Percentiles rank a stretch among this genome's conserved stretches.
These are phyloP conservation scores for Dinomys branickii DNA, from an alignment of 2,113 vertebrate species.

Conservation along the genomic window DNA sequence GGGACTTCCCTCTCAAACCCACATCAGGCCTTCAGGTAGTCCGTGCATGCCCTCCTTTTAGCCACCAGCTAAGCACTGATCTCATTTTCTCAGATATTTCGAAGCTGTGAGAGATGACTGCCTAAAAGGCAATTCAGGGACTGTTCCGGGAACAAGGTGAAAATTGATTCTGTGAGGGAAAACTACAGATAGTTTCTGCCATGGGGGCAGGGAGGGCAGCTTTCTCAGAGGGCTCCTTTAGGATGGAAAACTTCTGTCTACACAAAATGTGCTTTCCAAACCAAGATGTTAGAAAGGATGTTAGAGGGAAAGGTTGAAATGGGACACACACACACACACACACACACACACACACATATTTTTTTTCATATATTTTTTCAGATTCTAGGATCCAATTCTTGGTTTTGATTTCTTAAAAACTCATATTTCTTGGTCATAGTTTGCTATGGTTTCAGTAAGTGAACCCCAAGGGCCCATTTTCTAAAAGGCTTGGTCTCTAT, in stretches of 20 bases:
- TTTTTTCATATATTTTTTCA: neutral
- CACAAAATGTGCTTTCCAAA: neutral
- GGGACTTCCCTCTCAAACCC: neutral
- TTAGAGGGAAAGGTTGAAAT: neutral
- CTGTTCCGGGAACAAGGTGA: conserved; percentile 30
- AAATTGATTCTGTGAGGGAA: conserved; percentile 60
- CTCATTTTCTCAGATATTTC: conserved; percentile 60
- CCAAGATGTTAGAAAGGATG: neutral
- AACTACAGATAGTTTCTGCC: neutral
- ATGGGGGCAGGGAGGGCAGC: rapidly evolving
- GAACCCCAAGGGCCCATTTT: neutral
- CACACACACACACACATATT: neutral
- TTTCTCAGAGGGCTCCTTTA: neutral
- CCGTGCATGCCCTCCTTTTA: neutral
- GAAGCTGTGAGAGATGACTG: conserved; percentile 36
- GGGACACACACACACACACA: neutral
- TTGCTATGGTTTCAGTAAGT: neutral
- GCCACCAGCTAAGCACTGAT: conserved; percentile 3
- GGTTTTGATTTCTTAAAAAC: neutral
- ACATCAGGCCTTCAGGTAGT: neutral
- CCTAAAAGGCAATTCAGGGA: neutral
- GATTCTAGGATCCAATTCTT: neutral
- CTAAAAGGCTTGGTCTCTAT: neutral
- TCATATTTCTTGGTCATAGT: neutral
- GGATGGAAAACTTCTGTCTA: neutral